Percentiles rank a stretch among this genome's conserved stretches.
Conservation (phyloP, 2,888 invertebrate genomes). For the Epinotia nisella region DNA sequence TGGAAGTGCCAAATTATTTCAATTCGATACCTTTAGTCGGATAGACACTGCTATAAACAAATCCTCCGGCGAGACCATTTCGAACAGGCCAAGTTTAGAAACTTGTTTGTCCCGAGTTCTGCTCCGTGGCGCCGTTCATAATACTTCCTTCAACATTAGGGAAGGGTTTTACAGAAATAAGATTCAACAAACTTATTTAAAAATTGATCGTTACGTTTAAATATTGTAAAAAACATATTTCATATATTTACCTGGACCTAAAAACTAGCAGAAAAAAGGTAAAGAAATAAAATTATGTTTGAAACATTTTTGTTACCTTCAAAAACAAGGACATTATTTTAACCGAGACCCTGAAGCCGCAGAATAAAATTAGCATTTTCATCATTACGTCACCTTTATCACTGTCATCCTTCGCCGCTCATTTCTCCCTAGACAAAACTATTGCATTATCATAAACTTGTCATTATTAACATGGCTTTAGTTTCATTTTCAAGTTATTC, state of each 20-base stretch:
- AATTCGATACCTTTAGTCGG: neutral
- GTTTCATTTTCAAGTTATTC: neutral
- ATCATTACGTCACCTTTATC: slow-evolving; percentile 37
- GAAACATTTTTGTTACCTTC: slow-evolving; percentile 18
- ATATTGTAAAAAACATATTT: no score
- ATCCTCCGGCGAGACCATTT: slow-evolving; percentile 52
- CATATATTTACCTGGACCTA: no score
- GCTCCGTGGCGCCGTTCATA: slow-evolving; percentile 15
- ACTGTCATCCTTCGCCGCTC: slow-evolving; percentile 28
- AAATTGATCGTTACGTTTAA: no score
- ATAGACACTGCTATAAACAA: neutral
- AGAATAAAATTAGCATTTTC: slow-evolving; percentile 40
- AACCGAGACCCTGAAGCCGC: slow-evolving; percentile 37
- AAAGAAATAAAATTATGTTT: neutral
- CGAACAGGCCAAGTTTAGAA: slow-evolving; percentile 53
- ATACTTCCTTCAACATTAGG: neutral
- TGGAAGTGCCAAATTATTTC: neutral
- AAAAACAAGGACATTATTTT: slow-evolving; percentile 40
- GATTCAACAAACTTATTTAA: neutral
- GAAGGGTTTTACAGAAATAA: slow-evolving; percentile 3
- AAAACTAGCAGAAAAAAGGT: no score
- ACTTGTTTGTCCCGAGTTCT: slow-evolving; percentile 56
- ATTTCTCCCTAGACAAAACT: slow-evolving; percentile 25
- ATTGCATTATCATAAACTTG: slow-evolving; percentile 33
- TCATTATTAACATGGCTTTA: slow-evolving; percentile 14